Evolutionary conservation across 1,140 invertebrate genomes (phyloP).

Genomic region (Hylaeus volcanicus): DNA sequence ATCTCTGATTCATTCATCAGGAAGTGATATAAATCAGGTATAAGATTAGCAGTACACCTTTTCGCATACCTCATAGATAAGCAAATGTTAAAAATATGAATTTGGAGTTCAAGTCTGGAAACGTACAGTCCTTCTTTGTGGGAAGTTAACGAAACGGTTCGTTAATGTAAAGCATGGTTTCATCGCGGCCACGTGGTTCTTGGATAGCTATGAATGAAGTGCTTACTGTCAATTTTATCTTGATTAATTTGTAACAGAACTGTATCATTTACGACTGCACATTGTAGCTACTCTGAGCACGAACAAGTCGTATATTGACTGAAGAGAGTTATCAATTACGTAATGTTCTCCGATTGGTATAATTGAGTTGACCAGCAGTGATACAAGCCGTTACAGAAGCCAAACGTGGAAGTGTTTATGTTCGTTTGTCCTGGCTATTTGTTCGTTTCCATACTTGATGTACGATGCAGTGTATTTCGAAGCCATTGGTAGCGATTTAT

Average conservation of each 20-base stretch:
- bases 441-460: not conserved
- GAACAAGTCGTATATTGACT: not conserved
- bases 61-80: too few species aligned
- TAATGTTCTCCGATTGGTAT: constrained; percentile 14
- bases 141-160: not conserved
- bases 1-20: too few species aligned
- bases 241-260: constrained; percentile 34
- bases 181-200: not conserved
- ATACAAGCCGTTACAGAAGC: not conserved
- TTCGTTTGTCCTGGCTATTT: not conserved
- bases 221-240: constrained; percentile 25
- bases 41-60: too few species aligned
- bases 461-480: not conserved
- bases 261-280: not conserved
- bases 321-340: constrained; percentile 24
- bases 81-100: not conserved
- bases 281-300: not conserved
- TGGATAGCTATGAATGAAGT: not conserved
- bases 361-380: not conserved
- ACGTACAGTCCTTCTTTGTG: not conserved
- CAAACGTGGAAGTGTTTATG: not conserved
- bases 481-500: not conserved
- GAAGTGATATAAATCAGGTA: too few species aligned
- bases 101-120: not conserved
- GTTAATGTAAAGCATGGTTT: not conserved